Base-by-base conservation (phyloP, 1,140 invertebrate species). In the Gonatopus flavifemur region DNA sequence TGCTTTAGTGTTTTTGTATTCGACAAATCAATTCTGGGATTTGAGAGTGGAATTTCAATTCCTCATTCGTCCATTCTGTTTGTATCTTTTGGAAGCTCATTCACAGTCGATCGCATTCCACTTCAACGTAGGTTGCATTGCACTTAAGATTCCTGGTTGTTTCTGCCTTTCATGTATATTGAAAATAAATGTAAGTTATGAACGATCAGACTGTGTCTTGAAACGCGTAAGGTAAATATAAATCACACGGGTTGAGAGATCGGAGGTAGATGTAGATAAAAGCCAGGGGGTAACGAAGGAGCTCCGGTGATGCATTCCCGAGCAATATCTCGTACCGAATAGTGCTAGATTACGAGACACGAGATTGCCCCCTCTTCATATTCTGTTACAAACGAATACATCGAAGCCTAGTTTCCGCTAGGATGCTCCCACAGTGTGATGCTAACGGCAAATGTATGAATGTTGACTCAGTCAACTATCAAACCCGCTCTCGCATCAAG, bases 381-480 rank as follows among this genome's bases (percentile, higher is more conserved):
- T 32, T 25, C 28, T 37, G 19, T 42, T 35, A 18, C 39, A 30
- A 16, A 45, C 25, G 41, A 40, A 39, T 52, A 44, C 45, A 24
- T 24, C 39, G 49, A 37, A 15, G 39, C 36, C 51, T 57, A 50
- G 52, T 61, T 60, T 67, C 63, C 46, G 59, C 57, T 55, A 46
- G 48, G 52, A 69, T 65, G 58, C 55, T 49, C 63, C 59, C 59
- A 54, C 42, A 46, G 56, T n/a, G n/a, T 50, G 49, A 60, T 59
- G 54, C 55, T 55, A n/a, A 61, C 57, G 51, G 64, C 64, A 74
- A 74, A 71, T 70, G 70, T 49, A 32, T 48, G 57, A 58, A 56
- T 66, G 68, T 69, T 72, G 67, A 67, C 61, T 67, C 60, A 72
- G 59, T 51, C 55, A 66, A 65, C 67, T 70, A 67, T 69, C 64